Evolutionary conservation across 1,140 invertebrate species (phyloP).

Genomic region (Trypoxylus dichotomus): DNA sequence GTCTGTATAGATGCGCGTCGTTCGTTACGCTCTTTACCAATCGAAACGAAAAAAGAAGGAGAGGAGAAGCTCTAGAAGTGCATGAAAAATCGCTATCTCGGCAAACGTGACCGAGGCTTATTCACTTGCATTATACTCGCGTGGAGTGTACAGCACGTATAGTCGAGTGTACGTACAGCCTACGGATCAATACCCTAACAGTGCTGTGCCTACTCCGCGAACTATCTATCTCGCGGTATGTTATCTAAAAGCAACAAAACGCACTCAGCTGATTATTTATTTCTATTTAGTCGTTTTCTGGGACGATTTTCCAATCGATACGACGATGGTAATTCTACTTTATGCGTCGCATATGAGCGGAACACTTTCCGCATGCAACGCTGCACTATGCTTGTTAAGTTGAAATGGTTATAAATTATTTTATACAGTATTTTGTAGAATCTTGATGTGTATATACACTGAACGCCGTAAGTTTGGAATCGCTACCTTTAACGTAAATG

Average conservation of each 20-base stretch:
- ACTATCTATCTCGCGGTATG: background rate
- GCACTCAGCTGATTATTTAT: constrained; percentile 2
- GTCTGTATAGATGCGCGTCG: no score
- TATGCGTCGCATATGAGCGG: no score
- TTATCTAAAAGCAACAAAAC: background rate
- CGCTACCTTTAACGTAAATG: no score
- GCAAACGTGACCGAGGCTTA: background rate
- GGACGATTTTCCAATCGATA: background rate
- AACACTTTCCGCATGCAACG: no score
- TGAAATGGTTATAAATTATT: no score
- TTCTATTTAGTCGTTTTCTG: background rate
- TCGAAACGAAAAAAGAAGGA: background rate
- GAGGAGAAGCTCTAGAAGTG: background rate
- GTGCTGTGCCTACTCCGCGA: background rate
- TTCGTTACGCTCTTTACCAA: no score
- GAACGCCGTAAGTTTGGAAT: no score
- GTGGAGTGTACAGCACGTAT: background rate
- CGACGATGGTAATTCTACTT: background rate
- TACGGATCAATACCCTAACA: constrained; percentile 2
- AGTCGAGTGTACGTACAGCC: constrained; percentile 1
- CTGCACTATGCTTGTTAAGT: no score
- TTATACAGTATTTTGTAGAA: no score
- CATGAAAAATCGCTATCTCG: background rate
- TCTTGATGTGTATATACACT: no score
- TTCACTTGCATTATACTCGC: background rate